Base-by-base conservation (phyloP, 2,888 invertebrate species). In the Drosophila rellima region DNA sequence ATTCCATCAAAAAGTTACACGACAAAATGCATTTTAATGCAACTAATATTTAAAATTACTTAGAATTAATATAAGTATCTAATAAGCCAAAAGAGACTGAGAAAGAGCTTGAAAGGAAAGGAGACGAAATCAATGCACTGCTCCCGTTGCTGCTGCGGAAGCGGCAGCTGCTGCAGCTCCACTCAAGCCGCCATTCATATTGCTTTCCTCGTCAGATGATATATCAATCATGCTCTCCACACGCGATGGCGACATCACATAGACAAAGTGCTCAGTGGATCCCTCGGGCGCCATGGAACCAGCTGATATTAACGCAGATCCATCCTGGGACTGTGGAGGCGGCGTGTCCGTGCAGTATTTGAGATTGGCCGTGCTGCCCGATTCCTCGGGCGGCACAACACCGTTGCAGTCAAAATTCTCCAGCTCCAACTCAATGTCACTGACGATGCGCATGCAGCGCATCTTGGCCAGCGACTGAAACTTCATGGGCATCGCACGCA, bases 211-310 rank as follows among this genome's bases (percentile, higher is more conserved):
- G 29, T 92, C 92, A 2, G 92, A 92, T 3, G 92, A 92, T 20
- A 92, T 91, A 75, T 92, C 92, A 40, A 92, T 92, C 92, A 92
- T 92, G 56, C 91, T 90, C 70, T 92, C 92, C 3, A 92, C 92
- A 2, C 92, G 90, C 20, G 92, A 92, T n/a, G 92, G 92, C 17
- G 92, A 92, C 92, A 92, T 92, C 2, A 92, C 92, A 70, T 92
- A 92, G 11, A 92, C 88, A 61, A 92, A 92, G 67, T 92, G 92
- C 65, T 92, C 92, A 2, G 90, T 91, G 33, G 86, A 88, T 2
- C 88, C 90, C 44, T 84, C 84, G 23, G 84, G 80, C 10, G 60
- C 78, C 31, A 83, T 70, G 4, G 75, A 37, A 2, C 70, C 63
- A 17, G 74, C 45, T 2, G 61, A 35, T 10, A 78, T 51, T 23